Conservation (phyloP, 1,140 invertebrate species). For the Epicauta chinensis region DNA sequence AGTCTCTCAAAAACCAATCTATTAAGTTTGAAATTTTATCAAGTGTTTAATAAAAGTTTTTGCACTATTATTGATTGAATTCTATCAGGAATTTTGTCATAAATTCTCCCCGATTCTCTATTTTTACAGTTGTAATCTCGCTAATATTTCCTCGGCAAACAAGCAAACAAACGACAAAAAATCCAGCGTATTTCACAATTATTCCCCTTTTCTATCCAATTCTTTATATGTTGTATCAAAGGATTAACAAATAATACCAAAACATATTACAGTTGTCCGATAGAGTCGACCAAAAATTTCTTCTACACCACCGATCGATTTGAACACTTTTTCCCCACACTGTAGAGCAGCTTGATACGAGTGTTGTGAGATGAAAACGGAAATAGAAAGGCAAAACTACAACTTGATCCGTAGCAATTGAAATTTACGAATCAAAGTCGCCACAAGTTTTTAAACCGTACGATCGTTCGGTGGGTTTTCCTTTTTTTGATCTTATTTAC, state of each 20-base stretch:
- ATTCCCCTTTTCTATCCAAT: neutral
- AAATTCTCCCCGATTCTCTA: neutral
- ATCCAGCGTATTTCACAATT: slow-evolving; percentile 4
- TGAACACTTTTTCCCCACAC: no score
- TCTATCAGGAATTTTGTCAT: no score
- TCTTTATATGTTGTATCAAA: slow-evolving; percentile 3
- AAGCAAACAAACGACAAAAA: slow-evolving; percentile 1
- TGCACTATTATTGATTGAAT: no score
- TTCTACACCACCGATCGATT: no score
- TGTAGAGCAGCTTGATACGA: neutral
- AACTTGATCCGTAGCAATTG: slow-evolving; percentile 14
- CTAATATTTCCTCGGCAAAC: neutral
- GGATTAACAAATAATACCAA: slow-evolving; percentile 8
- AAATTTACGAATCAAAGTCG: slow-evolving; percentile 19
- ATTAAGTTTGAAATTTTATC: neutral
- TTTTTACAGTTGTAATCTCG: neutral
- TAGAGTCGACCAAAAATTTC: slow-evolving; percentile 4
- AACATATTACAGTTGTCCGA: slow-evolving; percentile 2
- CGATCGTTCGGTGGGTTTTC: slow-evolving; percentile 3
- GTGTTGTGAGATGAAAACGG: slow-evolving; percentile 3
- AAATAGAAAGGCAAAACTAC: slow-evolving; percentile 3
- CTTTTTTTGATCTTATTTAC: slow-evolving; percentile 22
- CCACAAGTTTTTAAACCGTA: slow-evolving; percentile 10
- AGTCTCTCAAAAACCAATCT: neutral
- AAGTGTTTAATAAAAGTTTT: no score